These are phyloP conservation scores for Proteles cristata DNA, from an alignment of 2,113 vertebrate species.

Conservation along the genomic window DNA sequence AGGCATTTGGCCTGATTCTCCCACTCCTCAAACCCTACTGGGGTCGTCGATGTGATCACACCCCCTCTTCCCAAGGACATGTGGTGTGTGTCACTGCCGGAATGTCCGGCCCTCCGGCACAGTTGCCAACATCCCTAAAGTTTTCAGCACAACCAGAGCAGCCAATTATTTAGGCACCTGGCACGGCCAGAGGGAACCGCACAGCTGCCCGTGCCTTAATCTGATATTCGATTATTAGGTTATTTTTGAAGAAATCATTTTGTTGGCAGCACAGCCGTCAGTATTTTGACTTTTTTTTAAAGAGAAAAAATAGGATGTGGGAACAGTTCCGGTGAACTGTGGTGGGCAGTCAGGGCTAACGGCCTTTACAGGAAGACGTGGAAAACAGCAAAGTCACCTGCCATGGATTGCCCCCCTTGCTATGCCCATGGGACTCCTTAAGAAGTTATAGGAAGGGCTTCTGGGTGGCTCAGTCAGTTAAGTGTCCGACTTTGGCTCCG, in stretches of 20 bases:
- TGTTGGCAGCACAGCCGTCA: constrained; percentile 72
- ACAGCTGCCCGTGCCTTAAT: constrained; percentile 78
- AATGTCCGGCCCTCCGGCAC: constrained; percentile 61
- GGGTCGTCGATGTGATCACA: neutral
- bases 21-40: neutral
- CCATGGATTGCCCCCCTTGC: neutral
- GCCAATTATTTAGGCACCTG: constrained; percentile 77
- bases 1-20: neutral
- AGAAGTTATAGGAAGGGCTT: constrained; percentile 64
- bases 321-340: constrained; percentile 63
- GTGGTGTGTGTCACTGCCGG: neutral
- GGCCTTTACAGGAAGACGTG: neutral
- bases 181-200: neutral
- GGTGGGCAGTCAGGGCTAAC: constrained; percentile 49
- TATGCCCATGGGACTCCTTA: neutral
- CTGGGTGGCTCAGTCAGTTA: too few species aligned
- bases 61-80: constrained; percentile 57
- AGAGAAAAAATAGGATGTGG: constrained; percentile 38
- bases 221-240: constrained; percentile 80
- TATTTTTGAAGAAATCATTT: constrained; percentile 83
- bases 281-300: constrained; percentile 61
- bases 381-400: neutral
- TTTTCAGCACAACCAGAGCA: constrained; percentile 63
- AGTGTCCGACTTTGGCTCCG: too few species aligned
- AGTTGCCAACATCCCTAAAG: constrained; percentile 72